Base-by-base conservation (phyloP, 2,888 invertebrate genomes). In the Pherbina coryleti region DNA sequence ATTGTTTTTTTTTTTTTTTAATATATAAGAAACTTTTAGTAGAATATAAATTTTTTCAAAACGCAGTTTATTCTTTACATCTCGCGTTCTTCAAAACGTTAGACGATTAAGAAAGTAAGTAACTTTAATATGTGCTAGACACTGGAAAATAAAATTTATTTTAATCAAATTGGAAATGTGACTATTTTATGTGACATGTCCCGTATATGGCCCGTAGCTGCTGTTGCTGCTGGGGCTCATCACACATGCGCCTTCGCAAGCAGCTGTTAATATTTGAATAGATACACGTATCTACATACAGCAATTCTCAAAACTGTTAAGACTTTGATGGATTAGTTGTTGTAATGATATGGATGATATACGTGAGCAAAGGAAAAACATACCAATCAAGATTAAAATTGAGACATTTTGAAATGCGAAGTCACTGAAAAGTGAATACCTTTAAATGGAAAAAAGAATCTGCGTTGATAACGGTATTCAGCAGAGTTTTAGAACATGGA, bases 241-340 rank as follows among this genome's bases (percentile, higher is more conserved):
- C 70, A 70, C 17, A 31, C 70, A 70, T 55, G 31, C 5, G 28
- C 11, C 64, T 31, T n/a, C 31, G 2, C 17, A 28, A 69, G 34
- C 70, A 70, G 70, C 70, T 70, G 70, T 55, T 31, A 28, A 70
- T 70, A 55, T 70, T 22, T 70, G 70, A 70, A 70, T 25, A 64
- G 64, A 34, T 34, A 64, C 1, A 22, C 22, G 28, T 19, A n/a
- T n/a, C n/a, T n/a, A 62, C 28, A 28, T 28, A 28, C 62, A 25
- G 62, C 1, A 14, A 51, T 19, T 34, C 4, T 14, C 28, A 28
- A 17, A 11, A 37, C 44, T 34, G 25, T 53, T 9, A 53, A 70
- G 51, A 49, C 22, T 51, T 31, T 19, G 70, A 70, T 28, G 70
- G 70, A 70, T 55, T 53, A 55, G 25, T 55, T 31, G 55, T 53